phyloP scores from a whole-genome alignment of 2,113 vertebrate genomes.

The Upupa epops region DNA sequence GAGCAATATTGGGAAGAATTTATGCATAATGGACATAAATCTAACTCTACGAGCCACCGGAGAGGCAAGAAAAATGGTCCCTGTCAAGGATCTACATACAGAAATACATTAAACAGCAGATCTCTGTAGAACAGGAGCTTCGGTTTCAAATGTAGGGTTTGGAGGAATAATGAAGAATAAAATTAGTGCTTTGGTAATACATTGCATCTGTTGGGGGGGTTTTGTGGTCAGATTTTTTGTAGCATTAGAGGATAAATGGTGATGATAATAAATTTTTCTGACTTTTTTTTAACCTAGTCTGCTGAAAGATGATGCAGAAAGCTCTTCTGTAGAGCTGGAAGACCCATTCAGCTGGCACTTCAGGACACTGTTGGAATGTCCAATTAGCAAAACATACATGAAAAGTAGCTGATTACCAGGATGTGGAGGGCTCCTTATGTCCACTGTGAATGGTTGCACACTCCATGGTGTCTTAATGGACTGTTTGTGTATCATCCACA shows the following conservation, averaged over 20 bases:
- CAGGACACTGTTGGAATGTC: background rate
- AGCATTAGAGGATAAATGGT: slow-evolving; percentile 58
- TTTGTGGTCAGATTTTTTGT: slow-evolving; percentile 53
- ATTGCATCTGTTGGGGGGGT: slow-evolving; percentile 2
- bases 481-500: background rate
- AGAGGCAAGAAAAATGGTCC: slow-evolving; percentile 71
- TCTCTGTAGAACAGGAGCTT: slow-evolving; percentile 24
- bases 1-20: slow-evolving; percentile 64
- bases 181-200: slow-evolving; percentile 63
- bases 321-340: background rate
- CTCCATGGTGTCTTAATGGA: background rate
- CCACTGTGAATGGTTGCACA: background rate
- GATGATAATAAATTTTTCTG: slow-evolving; percentile 34
- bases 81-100: slow-evolving; percentile 68
- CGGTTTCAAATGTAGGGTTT: background rate
- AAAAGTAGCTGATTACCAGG: background rate
- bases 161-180: slow-evolving; percentile 61
- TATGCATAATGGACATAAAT: slow-evolving; percentile 71
- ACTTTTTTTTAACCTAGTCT: slow-evolving; percentile 49
- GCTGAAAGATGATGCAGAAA: slow-evolving; percentile 23
- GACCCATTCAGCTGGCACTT: slow-evolving; percentile 47
- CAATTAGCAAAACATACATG: slow-evolving; percentile 54
- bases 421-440: background rate
- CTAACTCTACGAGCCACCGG: slow-evolving; percentile 57
- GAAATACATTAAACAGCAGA: slow-evolving; percentile 71